These are phyloP conservation scores for Rhynchonycteris naso DNA, from an alignment of 2,797 vertebrate genomes.

Conservation along the genomic window DNA sequence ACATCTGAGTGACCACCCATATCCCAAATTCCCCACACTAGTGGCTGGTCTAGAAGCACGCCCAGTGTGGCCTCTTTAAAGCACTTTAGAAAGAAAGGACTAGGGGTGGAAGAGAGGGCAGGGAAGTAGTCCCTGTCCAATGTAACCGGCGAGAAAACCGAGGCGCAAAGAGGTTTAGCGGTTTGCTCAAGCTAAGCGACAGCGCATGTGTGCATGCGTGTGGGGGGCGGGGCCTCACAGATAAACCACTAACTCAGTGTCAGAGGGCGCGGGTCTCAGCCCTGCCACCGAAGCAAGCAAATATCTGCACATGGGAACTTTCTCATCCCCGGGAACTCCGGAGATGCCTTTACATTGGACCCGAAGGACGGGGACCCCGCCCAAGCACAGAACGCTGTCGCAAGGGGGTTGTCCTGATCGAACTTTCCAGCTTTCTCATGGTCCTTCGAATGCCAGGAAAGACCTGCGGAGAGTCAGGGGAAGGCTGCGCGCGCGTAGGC, in stretches of 20 bases:
- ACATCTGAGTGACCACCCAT: not conserved
- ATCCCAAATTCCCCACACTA: not conserved
- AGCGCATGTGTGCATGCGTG: not conserved
- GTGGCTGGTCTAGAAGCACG: not conserved
- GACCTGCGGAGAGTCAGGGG: not conserved
- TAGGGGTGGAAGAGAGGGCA: not conserved
- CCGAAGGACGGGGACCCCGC: not conserved
- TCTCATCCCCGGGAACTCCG: not conserved
- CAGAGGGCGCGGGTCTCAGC: not conserved
- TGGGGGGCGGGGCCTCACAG: no score
- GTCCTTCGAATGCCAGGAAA: not conserved
- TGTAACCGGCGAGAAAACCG: not conserved
- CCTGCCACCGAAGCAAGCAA: not conserved
- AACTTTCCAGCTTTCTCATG: not conserved
- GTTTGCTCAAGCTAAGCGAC: not conserved
- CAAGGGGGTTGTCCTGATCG: not conserved
- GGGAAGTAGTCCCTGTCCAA: not conserved
- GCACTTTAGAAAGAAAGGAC: slow-evolving; percentile 28
- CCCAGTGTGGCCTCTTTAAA: not conserved
- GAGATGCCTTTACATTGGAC: not conserved
- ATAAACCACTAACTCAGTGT: not conserved
- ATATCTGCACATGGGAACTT: not conserved
- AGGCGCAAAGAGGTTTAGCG: not conserved
- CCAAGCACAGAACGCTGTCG: not conserved
- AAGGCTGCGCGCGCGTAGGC: not conserved